Percentiles rank a stretch among this genome's conserved stretches.
Conservation (phyloP, 2,113 vertebrate species). For the Nannospalax galili region DNA sequence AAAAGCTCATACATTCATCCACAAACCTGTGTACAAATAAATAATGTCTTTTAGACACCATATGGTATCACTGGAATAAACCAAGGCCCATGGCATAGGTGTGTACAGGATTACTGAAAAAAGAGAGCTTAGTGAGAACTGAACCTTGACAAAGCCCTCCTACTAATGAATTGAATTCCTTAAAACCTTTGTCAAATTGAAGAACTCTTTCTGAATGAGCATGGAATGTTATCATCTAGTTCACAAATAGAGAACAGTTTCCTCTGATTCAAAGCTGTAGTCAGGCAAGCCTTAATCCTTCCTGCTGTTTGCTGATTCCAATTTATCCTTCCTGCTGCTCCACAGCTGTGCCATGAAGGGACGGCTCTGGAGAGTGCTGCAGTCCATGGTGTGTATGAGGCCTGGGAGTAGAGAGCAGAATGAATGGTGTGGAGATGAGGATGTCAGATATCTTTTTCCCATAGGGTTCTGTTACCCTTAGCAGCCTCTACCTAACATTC, state of each 20-base stretch:
- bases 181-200: conserved; percentile 63
- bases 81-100: conserved; percentile 13
- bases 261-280: conserved; percentile 49
- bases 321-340: conserved; percentile 56
- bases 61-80: conserved; percentile 58
- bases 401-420: background rate
- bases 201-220: conserved; percentile 54
- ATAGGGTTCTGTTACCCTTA: background rate
- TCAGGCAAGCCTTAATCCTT: conserved; percentile 44
- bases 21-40: background rate
- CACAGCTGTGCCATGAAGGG: conserved; percentile 41
- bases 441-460: background rate
- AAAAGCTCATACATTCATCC: background rate
- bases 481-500: background rate
- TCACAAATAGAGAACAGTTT: conserved; percentile 71
- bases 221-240: conserved; percentile 67
- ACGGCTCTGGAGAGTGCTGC: background rate
- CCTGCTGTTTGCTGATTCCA: conserved; percentile 42
- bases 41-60: conserved; percentile 33
- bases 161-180: conserved; percentile 71
- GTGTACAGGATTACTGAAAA: conserved; percentile 1
- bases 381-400: background rate
- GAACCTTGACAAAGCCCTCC: conserved; percentile 59
- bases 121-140: conserved; percentile 45
- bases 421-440: background rate